These are phyloP conservation scores for Mus pahari DNA, from an alignment of 2,113 vertebrate species.

Conservation along the genomic window DNA sequence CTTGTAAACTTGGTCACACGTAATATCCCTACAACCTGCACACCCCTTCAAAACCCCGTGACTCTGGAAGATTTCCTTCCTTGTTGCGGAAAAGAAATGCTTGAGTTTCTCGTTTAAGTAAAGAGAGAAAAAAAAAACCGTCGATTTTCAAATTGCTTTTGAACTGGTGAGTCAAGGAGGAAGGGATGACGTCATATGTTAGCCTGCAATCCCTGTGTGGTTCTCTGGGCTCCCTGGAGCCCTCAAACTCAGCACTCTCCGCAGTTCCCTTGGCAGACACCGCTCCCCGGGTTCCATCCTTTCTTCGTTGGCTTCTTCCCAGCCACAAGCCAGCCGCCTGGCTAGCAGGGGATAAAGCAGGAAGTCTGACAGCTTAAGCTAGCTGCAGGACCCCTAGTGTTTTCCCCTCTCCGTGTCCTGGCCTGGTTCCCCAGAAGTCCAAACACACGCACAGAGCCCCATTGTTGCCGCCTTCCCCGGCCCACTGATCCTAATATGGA, in stretches of 20 bases:
- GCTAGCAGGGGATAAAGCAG: constrained; percentile 76
- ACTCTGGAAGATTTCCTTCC: constrained; percentile 20
- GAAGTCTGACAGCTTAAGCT: constrained; percentile 84
- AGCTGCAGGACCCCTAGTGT: constrained; percentile 89
- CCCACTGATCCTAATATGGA: constrained; percentile 92
- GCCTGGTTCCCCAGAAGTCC: constrained; percentile 89
- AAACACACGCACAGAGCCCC: constrained; percentile 89
- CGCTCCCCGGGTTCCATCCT: constrained; percentile 38
- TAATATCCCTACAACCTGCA: background rate
- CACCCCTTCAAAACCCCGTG: background rate
- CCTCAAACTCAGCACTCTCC: background rate
- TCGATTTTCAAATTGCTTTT: constrained; percentile 49
- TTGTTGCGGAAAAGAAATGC: background rate
- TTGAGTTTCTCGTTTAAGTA: constrained; percentile 44
- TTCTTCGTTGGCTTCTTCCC: background rate
- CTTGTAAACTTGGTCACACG: background rate
- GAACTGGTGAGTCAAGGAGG: constrained; percentile 68
- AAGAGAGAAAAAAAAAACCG: constrained; percentile 11
- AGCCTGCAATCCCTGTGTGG: constrained; percentile 21
- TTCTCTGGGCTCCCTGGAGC: background rate
- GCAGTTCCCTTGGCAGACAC: background rate
- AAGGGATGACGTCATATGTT: constrained; percentile 79
- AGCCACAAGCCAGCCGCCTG: constrained; percentile 66
- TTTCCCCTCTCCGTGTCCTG: constrained; percentile 87
- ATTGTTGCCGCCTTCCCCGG: constrained; percentile 90